Base-by-base conservation (phyloP, 2,797 vertebrate genomes). In the Spinibarbus caldwelli region DNA sequence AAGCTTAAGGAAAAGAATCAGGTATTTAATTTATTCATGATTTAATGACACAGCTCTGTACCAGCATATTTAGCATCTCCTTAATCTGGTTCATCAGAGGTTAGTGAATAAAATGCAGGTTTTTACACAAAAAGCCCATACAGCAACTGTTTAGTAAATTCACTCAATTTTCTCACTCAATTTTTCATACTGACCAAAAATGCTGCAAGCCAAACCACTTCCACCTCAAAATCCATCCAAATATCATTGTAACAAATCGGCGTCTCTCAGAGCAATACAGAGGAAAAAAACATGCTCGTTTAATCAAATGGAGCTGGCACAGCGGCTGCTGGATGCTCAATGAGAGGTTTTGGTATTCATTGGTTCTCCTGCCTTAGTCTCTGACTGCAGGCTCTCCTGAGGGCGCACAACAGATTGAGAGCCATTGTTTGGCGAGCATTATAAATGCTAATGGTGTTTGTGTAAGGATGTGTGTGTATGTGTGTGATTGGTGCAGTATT, bases 401-500 rank as follows among this genome's bases (percentile, higher is more conserved):
- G 78, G 76, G 71, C 66, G 47, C 76, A 72, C 52, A 81, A 73
- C 82, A 85, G 86, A 90, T 88, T 85, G 77, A 80, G 75, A 85
- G 82, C 57, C 71, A 80, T 70, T 85, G 82, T 87, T 86, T 83
- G 75, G 80, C 70, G 59, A 71, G 78, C 71, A 87, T 88, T 88
- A 88, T 78, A 89, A 80, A 87, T 89, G 84, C 82, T 88, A 81
- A 84, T 84, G 76, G 14, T 62, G 83, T 85, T 70, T 85, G 77
- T 79, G 64, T 36, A 47, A 49, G 59, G n/a, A 54, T 45, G 36
- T 66, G 73, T 79, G 77, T 78, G 80, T 41, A 14, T 66, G 77
- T 81, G 41, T 67, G 67, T 47, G 64, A 47, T 49, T 80, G 36
- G 45, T 64, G 52, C 15, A 38, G 71, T 62, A 70, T 59, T 85